phyloP scores from a whole-genome alignment of 2,888 invertebrate genomes.

The Monochamus alternatus region DNA sequence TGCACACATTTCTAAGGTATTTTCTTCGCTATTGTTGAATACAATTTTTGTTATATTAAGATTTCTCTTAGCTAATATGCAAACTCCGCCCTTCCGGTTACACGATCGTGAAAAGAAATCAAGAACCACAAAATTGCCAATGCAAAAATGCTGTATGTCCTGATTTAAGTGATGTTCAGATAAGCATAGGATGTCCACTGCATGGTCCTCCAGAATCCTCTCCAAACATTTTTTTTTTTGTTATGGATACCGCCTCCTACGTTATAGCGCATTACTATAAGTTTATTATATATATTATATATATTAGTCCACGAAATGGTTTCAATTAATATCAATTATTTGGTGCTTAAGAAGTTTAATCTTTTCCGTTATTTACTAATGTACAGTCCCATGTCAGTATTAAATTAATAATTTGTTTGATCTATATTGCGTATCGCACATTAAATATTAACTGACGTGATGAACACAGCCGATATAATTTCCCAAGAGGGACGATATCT shows the following conservation, averaged over 20 bases:
- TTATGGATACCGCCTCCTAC: background rate
- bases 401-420: background rate
- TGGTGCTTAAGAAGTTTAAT: too few species aligned
- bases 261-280: background rate
- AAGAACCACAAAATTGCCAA: background rate
- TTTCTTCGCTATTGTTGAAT: background rate
- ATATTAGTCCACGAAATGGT: too few species aligned
- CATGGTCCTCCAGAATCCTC: background rate
- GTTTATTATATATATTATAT: background rate
- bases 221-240: background rate
- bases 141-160: background rate
- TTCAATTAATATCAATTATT: too few species aligned
- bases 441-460: conserved; percentile 8
- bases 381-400: background rate
- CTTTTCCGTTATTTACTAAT: background rate
- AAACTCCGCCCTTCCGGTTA: background rate
- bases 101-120: too few species aligned
- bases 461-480: conserved; percentile 10
- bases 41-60: background rate
- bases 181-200: background rate
- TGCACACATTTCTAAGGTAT: too few species aligned
- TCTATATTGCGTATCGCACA: conserved; percentile 2
- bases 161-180: background rate
- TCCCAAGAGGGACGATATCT: conserved; percentile 1
- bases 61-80: background rate